A percentile compares a stretch with the other conserved stretches of the same genome.
Evolutionary conservation across 2,113 vertebrate genomes (phyloP).

Genomic region (Podiceps cristatus): DNA sequence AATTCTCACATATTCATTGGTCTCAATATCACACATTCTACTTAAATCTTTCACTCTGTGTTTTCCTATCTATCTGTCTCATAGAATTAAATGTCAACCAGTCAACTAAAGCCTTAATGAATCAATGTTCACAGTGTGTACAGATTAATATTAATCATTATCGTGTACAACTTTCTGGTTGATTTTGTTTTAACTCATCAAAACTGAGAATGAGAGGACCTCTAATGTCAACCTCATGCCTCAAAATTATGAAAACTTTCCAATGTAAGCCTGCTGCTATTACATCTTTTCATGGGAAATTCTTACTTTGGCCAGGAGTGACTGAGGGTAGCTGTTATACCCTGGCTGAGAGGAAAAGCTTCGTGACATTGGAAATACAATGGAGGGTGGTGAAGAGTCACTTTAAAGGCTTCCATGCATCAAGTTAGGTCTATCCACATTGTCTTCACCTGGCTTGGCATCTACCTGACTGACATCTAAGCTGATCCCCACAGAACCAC

Average conservation of each 20-base stretch:
- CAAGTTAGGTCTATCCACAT: not conserved
- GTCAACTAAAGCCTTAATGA: not conserved
- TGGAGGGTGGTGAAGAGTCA: not conserved
- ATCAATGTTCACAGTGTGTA: not conserved
- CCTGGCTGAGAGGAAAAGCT: not conserved
- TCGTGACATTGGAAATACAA: rapidly evolving
- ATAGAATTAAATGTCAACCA: not conserved
- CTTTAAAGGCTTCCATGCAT: not conserved
- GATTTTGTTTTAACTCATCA: not conserved
- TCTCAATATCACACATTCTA: not conserved
- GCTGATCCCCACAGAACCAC: not conserved
- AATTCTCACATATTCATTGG: not conserved
- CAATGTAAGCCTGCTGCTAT: not conserved
- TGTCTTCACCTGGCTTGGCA: not conserved
- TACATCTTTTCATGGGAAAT: not conserved
- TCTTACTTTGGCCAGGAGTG: not conserved
- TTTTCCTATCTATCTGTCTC: not conserved
- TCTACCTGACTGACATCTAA: not conserved
- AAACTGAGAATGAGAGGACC: not conserved
- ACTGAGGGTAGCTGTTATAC: not conserved
- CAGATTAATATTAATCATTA: not conserved
- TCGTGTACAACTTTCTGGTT: not conserved
- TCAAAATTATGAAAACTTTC: not conserved
- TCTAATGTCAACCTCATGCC: not conserved
- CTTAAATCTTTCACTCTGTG: not conserved